These are phyloP conservation scores for Cheilosia pagana DNA, from an alignment of 2,888 invertebrate genomes.

Conservation along the genomic window DNA sequence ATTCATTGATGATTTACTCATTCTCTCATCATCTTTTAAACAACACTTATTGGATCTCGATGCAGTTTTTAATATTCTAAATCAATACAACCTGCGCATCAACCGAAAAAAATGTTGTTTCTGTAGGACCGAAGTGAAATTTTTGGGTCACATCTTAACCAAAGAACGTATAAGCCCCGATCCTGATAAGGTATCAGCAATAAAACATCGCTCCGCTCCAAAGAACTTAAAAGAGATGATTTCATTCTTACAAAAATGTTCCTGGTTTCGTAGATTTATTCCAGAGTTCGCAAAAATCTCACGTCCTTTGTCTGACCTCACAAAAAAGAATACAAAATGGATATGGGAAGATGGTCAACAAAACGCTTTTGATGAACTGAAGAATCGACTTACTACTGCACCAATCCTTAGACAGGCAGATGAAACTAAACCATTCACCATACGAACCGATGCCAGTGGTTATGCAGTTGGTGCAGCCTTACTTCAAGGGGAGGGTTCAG, in stretches of 20 bases:
- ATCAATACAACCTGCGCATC: too few species aligned
- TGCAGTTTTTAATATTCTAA: too few species aligned
- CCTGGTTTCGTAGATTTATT: conserved; percentile 79
- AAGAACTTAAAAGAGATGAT: conserved; percentile 15
- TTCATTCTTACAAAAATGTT: conserved; percentile 77
- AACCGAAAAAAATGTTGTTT: not conserved
- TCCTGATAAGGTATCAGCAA: conserved; percentile 65
- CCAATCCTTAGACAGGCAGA: conserved; percentile 49
- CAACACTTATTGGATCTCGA: too few species aligned
- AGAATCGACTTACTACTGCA: conserved; percentile 60
- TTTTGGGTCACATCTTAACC: conserved; percentile 77
- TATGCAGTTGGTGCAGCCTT: conserved; percentile 76
- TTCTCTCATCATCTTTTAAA: too few species aligned
- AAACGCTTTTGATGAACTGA: conserved; percentile 20
- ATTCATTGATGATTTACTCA: too few species aligned
- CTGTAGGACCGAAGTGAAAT: conserved; percentile 76
- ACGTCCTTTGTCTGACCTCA: conserved; percentile 72
- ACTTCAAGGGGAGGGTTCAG: conserved; percentile 65
- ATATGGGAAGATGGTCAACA: conserved; percentile 69
- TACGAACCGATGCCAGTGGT: not conserved
- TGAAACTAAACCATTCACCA: not conserved
- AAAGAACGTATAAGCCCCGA: conserved; percentile 43
- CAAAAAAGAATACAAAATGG: conserved; percentile 77
- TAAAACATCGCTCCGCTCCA: not conserved
- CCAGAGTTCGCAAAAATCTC: conserved; percentile 78